Evolutionary conservation across 2,888 invertebrate species (phyloP).

Genomic region (Pecten maximus): DNA sequence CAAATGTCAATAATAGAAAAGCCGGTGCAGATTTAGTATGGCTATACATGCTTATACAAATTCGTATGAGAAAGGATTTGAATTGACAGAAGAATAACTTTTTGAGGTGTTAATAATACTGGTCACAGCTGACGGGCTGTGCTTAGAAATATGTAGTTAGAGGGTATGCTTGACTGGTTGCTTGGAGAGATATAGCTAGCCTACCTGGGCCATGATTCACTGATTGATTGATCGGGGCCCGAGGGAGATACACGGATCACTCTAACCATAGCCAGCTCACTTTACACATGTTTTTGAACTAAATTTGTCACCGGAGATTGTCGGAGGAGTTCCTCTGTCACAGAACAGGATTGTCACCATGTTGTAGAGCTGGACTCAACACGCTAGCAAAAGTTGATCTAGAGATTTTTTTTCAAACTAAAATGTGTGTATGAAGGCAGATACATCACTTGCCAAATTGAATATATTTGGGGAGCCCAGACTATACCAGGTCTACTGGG

Average conservation of each 20-base stretch:
- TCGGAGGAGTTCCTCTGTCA: neutral
- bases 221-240: conserved; percentile 55
- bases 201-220: conserved; percentile 57
- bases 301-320: neutral
- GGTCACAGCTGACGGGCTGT: conserved; percentile 52
- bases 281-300: conserved; percentile 8
- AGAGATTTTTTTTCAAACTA: conserved; percentile 5
- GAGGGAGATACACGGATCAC: conserved; percentile 44
- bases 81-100: conserved; percentile 3
- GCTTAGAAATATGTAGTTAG: conserved; percentile 41
- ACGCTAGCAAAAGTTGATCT: neutral
- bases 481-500: neutral
- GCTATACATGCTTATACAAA: conserved; percentile 23
- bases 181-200: conserved; percentile 47
- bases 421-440: conserved; percentile 23
- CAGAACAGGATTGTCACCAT: neutral
- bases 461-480: conserved; percentile 28
- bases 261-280: neutral
- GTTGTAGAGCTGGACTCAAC: neutral
- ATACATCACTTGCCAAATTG: conserved; percentile 11
- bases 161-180: conserved; percentile 42
- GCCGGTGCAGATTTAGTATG: conserved; percentile 2
- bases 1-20: conserved; percentile 7
- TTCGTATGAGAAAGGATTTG: conserved; percentile 16
- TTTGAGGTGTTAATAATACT: conserved; percentile 41